Evolutionary conservation across 2,113 vertebrate genomes (phyloP), one percentile per base, ranked within the genome.

Genomic region (Perognathus longimembris): DNA sequence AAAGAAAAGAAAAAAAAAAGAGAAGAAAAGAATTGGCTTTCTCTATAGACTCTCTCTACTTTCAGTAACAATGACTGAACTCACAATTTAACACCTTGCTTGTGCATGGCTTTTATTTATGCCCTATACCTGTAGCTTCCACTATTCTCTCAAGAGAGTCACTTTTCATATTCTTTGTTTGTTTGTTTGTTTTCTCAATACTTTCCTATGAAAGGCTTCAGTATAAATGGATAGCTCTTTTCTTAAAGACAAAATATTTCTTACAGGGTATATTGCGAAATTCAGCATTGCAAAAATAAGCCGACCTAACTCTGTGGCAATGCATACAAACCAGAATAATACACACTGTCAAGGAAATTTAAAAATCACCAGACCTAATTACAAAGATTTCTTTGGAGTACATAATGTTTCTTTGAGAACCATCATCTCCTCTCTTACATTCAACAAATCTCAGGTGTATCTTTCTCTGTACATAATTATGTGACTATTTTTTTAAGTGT

Each of bases 381-480:
- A 82, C 66, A 80, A 95, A 96, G 85, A 94, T 94, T 90, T 96
- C 81, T 92, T 81, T 36, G 11, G 36, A 95, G 66, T 66, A 91
- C 30, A 42, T 93, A 85, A 91, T 95, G 61, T 75, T 94, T 96
- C 92, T 74, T 87, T 7, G 24, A 92, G 66, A 92, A 90, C 66
- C 77, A 86, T 96, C 75, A 66, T 88, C 71, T 76, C 30, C 34
- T 88, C 74, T 88, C 74, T 21, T n/a, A 70, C 61, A 90, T 88
- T 79, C 50, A 18, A 89, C 84, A 95, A 92, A 94, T 90, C 88
- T 90, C 75, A 81, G 24, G 77, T 86, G 57, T 73, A 34, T 93
- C 81, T 94, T 77, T 90, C 88, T 70, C 22, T 71, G 42, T 70
- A 61, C 90, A 54, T 90, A 90, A 93, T 94, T 93, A 94, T 36